Evolutionary conservation across 2,888 invertebrate genomes (phyloP).

Genomic region (Callinectes sapidus): DNA sequence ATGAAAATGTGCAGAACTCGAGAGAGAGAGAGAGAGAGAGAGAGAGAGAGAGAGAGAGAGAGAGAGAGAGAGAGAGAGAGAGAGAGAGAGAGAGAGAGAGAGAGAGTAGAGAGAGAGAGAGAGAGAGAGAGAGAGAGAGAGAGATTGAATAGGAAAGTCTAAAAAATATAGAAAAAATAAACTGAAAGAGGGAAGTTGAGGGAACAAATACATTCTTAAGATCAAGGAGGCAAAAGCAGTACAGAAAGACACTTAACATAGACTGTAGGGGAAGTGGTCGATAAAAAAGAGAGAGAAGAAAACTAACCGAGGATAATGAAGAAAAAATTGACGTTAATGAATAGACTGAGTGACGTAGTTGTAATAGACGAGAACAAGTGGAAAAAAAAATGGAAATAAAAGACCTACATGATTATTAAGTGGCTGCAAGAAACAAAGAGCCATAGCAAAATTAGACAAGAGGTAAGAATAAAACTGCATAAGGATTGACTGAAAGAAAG

Average conservation of each 20-base stretch:
- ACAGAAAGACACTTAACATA: not conserved
- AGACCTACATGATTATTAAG: not conserved
- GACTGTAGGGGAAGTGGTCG: not conserved
- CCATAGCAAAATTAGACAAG: not conserved
- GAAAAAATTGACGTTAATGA: not conserved
- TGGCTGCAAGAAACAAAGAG: not conserved
- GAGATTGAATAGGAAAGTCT: not conserved
- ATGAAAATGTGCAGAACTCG: not conserved
- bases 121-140: not conserved
- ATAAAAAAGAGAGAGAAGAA: not conserved
- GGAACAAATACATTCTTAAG: not conserved
- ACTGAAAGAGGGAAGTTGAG: not conserved
- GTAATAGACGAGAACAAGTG: not conserved
- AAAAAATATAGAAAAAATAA: too few relatives aligned
- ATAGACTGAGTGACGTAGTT: not conserved
- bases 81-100: too few relatives aligned
- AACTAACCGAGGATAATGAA: not conserved
- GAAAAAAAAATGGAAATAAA: not conserved
- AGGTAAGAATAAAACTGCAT: not conserved
- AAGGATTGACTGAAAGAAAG: not conserved
- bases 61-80: not conserved
- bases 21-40: constrained; percentile 1
- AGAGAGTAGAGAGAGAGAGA: not conserved
- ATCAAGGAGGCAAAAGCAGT: not conserved
- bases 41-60: constrained; percentile 1